Evolutionary conservation across 1,140 invertebrate species (phyloP).

Genomic region (Atopsyche davidsoni): DNA sequence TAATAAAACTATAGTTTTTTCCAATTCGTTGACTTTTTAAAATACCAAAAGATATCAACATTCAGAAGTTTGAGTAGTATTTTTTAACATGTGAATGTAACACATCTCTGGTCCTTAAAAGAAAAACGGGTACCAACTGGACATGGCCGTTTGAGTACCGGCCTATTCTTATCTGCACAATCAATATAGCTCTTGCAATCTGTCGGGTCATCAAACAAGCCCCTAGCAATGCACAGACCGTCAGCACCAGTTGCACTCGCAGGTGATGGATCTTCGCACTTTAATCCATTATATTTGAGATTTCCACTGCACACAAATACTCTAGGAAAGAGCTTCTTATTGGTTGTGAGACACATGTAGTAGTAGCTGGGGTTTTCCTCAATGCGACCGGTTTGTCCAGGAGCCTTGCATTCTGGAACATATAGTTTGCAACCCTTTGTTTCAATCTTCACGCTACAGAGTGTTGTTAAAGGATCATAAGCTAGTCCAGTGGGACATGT

Average conservation of each 20-base stretch:
- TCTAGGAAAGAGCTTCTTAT: constrained; percentile 1
- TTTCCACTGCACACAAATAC: constrained; percentile 12
- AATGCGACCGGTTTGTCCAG: neutral
- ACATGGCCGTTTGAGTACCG: neutral
- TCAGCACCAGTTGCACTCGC: neutral
- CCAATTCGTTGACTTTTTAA: too few relatives aligned
- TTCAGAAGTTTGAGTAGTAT: too few relatives aligned
- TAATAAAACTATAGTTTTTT: too few relatives aligned
- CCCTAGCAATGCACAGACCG: neutral
- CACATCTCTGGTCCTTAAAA: neutral
- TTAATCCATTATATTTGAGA: constrained; percentile 7
- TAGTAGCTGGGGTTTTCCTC: constrained; percentile 8
- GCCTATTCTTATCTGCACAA: neutral
- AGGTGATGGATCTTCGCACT: neutral
- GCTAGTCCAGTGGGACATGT: constrained; percentile 8
- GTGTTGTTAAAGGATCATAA: constrained; percentile 11
- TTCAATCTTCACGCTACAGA: constrained; percentile 1
- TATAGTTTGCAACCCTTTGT: constrained; percentile 2
- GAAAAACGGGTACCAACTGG: neutral
- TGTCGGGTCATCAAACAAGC: neutral
- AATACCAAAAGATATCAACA: too few relatives aligned
- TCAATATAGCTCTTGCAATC: constrained; percentile 5
- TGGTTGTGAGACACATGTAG: constrained; percentile 12
- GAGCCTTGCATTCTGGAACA: neutral
- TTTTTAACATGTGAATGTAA: constrained; percentile 7